These are phyloP conservation scores for Rhopilema esculentum DNA, from an alignment of 30 jellyfish, hydroid and myxozoan species.

Conservation along the genomic window DNA sequence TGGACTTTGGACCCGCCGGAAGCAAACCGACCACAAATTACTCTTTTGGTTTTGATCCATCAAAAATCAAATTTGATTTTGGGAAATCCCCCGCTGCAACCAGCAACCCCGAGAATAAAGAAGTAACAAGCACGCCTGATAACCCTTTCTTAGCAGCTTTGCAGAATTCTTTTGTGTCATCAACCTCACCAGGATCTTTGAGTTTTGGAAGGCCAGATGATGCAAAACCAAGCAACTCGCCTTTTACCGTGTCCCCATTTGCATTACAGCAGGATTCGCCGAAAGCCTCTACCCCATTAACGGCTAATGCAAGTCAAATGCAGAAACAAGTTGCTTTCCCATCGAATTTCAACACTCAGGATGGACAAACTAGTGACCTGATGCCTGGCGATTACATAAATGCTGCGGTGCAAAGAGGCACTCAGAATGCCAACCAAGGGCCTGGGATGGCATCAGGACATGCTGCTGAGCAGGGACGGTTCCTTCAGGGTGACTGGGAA, in stretches of 20 bases:
- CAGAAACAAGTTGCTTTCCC: neutral
- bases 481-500: slow-evolving; percentile 68
- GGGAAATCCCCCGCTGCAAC: slow-evolving; percentile 1
- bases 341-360: neutral
- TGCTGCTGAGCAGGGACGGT: slow-evolving; percentile 66
- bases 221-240: neutral
- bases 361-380: neutral
- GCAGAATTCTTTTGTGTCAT: slow-evolving; percentile 15
- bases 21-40: neutral
- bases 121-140: neutral
- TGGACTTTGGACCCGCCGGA: neutral
- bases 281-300: slow-evolving; percentile 32
- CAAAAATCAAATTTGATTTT: slow-evolving; percentile 34
- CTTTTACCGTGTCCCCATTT: neutral
- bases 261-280: neutral
- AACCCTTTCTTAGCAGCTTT: slow-evolving; percentile 48
- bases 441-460: neutral
- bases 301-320: neutral
- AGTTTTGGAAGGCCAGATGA: slow-evolving; percentile 27
- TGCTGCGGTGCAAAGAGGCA: neutral
- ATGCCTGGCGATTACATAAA: slow-evolving; percentile 5
- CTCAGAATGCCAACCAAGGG: slow-evolving; percentile 1
- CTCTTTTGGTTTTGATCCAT: slow-evolving; percentile 13
- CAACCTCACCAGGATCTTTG: slow-evolving; percentile 35
- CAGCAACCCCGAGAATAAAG: neutral